Evolutionary conservation across 2,797 vertebrate genomes (phyloP), one percentile per base, ranked within the genome.

Genomic region (Heteromormyrus szaboi): DNA sequence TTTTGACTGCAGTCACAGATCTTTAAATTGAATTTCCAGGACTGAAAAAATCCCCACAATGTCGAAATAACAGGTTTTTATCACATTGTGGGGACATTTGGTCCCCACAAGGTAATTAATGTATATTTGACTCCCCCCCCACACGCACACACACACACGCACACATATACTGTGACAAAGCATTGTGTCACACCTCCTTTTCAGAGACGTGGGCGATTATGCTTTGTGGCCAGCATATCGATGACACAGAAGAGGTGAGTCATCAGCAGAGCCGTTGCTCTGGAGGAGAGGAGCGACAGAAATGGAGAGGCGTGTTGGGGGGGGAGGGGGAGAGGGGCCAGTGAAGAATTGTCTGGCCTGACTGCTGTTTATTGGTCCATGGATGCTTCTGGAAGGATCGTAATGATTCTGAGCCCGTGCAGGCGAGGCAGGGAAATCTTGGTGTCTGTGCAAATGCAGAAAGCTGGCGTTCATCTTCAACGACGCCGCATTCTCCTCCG

Each of bases 291-390:
- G 54, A 65, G 25, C n/a, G 25, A 62, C 25, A 53, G 41, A 84
- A 59, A 48, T 29, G 25, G 62, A 68, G 25, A 88, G 62, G 62
- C 62, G 50, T 33, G 51, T 37, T 51, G 50, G 51, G 81, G 72
- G 44, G 54, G 79, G 79, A 12, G 54, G 81, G 48, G 54, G 53
- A 53, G 14, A 0, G 51, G 50, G 90, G 89, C 87, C 50, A 83
- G 90, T 90, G 91, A 93, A 91, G 92, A 92, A 92, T 93, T 88
- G 91, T 92, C 90, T 92, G 91, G 91, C 91, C 91, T 92, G 90
- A 91, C 91, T 91, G 91, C 89, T 90, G 90, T 92, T 92, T 92
- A 92, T 91, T 93, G 90, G 91, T 91, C 88, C 89, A 91, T 88
- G 88, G 92, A 92, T 90, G 93, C 90, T 89, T 91, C 91, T 89